A percentile compares a stretch with the other conserved stretches of the same genome.
phyloP scores from a whole-genome alignment of 2,797 vertebrate genomes.

The Schizothorax lantsangensis region DNA sequence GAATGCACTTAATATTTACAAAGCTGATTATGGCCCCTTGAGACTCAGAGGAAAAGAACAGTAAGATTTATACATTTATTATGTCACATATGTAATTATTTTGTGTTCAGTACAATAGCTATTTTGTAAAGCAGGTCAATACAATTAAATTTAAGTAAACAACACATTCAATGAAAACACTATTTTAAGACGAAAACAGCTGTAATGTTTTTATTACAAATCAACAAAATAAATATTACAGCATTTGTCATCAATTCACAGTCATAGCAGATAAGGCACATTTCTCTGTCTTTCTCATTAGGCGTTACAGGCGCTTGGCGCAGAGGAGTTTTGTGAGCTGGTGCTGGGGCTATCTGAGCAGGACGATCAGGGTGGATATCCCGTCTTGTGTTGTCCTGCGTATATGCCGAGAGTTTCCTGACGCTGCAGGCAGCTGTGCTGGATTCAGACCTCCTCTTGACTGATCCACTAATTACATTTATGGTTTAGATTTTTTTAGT shows the following conservation, averaged over 20 bases:
- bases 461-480: no score
- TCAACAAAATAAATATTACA: background rate
- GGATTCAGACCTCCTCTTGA: no score
- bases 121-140: background rate
- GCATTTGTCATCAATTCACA: background rate
- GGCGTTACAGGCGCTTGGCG: background rate
- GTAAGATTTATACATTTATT: background rate
- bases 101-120: background rate
- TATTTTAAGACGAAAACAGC: background rate
- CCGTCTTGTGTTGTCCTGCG: background rate
- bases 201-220: background rate
- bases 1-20: conserved; percentile 2
- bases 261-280: background rate
- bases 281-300: background rate
- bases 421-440: no score
- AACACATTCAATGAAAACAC: background rate
- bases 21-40: conserved; percentile 1
- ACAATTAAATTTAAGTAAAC: no score
- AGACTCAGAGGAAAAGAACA: background rate
- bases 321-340: background rate
- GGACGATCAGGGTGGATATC: background rate
- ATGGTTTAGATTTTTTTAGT: no score
- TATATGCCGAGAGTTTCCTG: no score
- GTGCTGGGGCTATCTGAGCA: background rate
- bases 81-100: background rate